Conservation (phyloP, 37 sponge, comb jelly and placozoan species). For the Beroe ovata region DNA sequence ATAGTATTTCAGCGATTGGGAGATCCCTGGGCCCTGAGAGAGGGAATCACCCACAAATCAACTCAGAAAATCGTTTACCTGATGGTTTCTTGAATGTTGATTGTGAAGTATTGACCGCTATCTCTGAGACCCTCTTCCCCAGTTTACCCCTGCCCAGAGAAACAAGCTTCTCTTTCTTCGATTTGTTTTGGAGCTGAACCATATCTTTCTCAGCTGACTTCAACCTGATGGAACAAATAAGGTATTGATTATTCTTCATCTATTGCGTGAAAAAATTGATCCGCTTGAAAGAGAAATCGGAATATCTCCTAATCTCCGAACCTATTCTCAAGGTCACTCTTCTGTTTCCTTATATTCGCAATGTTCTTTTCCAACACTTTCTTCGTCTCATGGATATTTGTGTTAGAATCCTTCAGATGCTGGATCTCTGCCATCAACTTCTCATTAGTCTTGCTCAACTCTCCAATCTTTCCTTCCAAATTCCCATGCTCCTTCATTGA, state of each 20-base stretch:
- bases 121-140: conserved; percentile 23
- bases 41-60: too few relatives aligned
- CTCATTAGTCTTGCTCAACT: background rate
- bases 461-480: background rate
- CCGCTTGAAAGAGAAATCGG: background rate
- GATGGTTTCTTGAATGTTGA: background rate
- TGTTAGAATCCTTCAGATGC: background rate
- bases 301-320: too few relatives aligned
- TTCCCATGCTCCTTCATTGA: background rate
- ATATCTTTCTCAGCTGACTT: conserved; percentile 35
- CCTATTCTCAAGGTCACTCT: conserved; percentile 43
- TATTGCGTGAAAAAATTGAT: background rate
- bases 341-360: conserved; percentile 17
- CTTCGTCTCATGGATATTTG: conserved; percentile 17
- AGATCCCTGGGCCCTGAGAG: too few relatives aligned
- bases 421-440: background rate
- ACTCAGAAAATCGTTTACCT: too few relatives aligned
- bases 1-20: too few relatives aligned
- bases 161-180: conserved; percentile 29
- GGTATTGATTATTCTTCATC: too few relatives aligned
- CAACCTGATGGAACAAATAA: background rate
- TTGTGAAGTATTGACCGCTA: conserved; percentile 23
- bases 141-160: conserved; percentile 7
- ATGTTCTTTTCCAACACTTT: conserved; percentile 45
- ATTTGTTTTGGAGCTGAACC: background rate